Evolutionary conservation across 2,797 vertebrate genomes (phyloP).

Genomic region (Pipistrellus pipistrellus): DNA sequence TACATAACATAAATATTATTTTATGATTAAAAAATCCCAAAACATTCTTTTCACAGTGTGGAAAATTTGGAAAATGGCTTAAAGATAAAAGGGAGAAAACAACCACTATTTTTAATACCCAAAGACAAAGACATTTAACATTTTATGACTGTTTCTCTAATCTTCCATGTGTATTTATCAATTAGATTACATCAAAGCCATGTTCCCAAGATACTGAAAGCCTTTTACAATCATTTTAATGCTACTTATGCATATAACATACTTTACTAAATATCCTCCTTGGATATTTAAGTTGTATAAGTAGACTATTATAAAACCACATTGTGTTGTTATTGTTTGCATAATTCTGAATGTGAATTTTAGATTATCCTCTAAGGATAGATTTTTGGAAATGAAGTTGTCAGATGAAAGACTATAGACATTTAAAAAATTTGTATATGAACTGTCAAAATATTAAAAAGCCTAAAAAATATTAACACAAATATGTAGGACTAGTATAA

Average conservation of each 20-base stretch:
- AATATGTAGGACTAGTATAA: neutral
- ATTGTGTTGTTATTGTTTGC: neutral
- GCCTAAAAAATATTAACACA: neutral
- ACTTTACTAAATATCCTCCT: neutral
- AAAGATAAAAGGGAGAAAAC: neutral
- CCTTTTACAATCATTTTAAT: neutral
- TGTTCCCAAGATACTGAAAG: neutral
- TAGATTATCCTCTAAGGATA: neutral
- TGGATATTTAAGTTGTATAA: slow-evolving; percentile 7
- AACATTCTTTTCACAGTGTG: neutral
- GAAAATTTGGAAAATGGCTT: neutral
- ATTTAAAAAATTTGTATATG: neutral
- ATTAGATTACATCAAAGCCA: neutral
- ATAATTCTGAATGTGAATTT: neutral
- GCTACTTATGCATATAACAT: neutral
- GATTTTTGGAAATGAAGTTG: slow-evolving; percentile 8
- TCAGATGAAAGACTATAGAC: neutral
- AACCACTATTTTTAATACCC: neutral
- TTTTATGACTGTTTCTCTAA: neutral
- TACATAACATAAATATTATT: neutral
- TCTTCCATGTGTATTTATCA: neutral
- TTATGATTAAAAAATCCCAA: neutral
- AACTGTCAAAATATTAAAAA: neutral
- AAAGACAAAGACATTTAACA: neutral
- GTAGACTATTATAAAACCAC: neutral